These are phyloP conservation scores for Brenthis daphne DNA, from an alignment of 2,888 invertebrate species.

Conservation along the genomic window DNA sequence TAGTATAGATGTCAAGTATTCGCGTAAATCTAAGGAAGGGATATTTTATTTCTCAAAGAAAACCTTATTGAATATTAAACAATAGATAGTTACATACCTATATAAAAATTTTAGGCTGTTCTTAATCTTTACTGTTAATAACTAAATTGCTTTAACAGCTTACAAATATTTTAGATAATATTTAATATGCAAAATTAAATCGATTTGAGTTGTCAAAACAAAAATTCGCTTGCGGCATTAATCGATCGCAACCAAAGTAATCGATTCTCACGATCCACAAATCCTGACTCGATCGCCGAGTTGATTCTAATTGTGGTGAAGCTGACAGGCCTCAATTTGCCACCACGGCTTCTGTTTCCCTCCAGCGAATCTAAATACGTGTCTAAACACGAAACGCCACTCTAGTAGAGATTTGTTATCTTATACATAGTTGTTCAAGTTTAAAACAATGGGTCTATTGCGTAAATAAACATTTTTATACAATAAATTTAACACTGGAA, in stretches of 20 bases:
- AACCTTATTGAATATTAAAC: no score
- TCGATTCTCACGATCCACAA: slow-evolving; percentile 42
- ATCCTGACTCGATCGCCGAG: slow-evolving; percentile 34
- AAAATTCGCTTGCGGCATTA: slow-evolving; percentile 28
- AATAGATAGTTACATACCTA: no score
- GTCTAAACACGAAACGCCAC: slow-evolving; percentile 21
- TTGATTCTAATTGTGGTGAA: slow-evolving; percentile 35
- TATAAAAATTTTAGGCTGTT: no score
- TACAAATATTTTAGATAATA: background rate
- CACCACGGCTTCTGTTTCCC: slow-evolving; percentile 37
- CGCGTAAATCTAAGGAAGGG: no score
- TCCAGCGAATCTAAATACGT: slow-evolving; percentile 29
- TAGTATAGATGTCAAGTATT: no score
- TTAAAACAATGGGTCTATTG: no score
- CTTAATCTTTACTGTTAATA: no score
- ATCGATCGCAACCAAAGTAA: slow-evolving; percentile 34
- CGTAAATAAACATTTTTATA: no score
- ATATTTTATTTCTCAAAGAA: no score
- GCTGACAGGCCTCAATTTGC: slow-evolving; percentile 41
- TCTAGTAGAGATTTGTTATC: slow-evolving; percentile 18
- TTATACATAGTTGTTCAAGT: background rate
- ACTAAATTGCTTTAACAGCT: background rate
- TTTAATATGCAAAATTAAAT: background rate
- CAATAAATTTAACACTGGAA: background rate
- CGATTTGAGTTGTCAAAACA: slow-evolving; percentile 9